Evolutionary conservation across 2,888 invertebrate genomes (phyloP), one percentile per base, ranked within the genome.

Genomic region (Harpagoxenus sublaevis): DNA sequence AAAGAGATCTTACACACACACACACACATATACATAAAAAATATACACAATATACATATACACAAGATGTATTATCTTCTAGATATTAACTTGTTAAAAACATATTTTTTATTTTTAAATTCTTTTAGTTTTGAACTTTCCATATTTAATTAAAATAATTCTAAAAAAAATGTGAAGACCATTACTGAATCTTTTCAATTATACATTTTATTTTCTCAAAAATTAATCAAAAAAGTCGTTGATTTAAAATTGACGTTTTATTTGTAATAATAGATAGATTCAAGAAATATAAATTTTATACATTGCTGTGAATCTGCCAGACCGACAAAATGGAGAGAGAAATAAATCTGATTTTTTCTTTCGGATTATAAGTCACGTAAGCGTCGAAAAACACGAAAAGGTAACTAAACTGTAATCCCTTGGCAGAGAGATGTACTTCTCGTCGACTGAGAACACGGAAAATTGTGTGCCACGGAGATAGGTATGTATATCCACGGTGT

Each of bases 341-440:
- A 8, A 9, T 31, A 62, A 73, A 73, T 73, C 62, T 73, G 42
- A 73, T 55, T 60, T 60, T 42, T 57, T 57, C 28, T 28, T 57
- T 57, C 28, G 31, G 18, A 68, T 73, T 31, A 55, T 18, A 42
- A 55, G 51, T 28, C 42, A 18, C 39, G 62, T 73, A 60, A 65
- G 10, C 48, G 48, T 35, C 23, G 48, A 75, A 75, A 75, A 65
- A 65, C 48, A 35, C 48, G 62, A 42, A 23, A 39, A 35, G 15
- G 23, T 75, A 75, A 75, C 66, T 75, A 51, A 48, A 45, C 23
- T 23, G 23, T 23, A 75, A 75, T 75, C 66, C 75, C 48, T 2
- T 23, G 75, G 66, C 48, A 48, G 48, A 48, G 65, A 65, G n/a
- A 71, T 55, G 39, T 71, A 39, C 55, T 55, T 71, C 66, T 68